Conservation (phyloP, 1,140 invertebrate species). For the Bradynema listronoti region DNA sequence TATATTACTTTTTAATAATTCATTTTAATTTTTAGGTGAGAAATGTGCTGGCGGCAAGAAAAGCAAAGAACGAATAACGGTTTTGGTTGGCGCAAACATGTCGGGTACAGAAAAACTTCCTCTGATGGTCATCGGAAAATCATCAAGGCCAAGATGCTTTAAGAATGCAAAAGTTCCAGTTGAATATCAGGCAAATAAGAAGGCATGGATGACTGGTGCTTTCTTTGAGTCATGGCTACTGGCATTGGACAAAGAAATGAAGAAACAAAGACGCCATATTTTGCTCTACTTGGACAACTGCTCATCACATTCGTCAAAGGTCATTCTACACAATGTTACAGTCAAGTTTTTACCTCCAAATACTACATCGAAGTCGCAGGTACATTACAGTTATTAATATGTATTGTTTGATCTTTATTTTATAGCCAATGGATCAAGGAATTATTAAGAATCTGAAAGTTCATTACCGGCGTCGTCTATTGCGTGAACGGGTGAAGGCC, state of each 20-base stretch:
- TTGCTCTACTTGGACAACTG: constrained; percentile 42
- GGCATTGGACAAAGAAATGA: constrained; percentile 33
- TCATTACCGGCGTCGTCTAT: neutral
- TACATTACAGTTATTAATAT: no score
- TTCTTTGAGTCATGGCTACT: constrained; percentile 52
- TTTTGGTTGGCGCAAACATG: constrained; percentile 59
- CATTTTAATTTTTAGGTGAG: constrained; percentile 2
- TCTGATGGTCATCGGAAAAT: constrained; percentile 61
- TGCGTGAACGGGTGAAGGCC: neutral
- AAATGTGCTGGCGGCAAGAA: constrained; percentile 56
- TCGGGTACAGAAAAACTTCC: constrained; percentile 59
- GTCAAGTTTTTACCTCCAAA: constrained; percentile 36
- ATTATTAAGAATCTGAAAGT: neutral
- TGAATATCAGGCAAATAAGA: constrained; percentile 59
- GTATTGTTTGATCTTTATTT: no score
- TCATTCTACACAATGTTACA: constrained; percentile 17
- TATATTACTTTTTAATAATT: no score
- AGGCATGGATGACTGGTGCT: constrained; percentile 61
- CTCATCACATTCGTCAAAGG: constrained; percentile 22
- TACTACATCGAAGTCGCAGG: constrained; percentile 25
- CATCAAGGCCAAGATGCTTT: constrained; percentile 60
- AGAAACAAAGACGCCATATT: constrained; percentile 21
- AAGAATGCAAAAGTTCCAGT: constrained; percentile 59
- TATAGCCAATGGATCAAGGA: neutral
- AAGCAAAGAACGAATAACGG: constrained; percentile 60